Base-by-base conservation (phyloP, 2,113 vertebrate species). In the Sander lucioperca region DNA sequence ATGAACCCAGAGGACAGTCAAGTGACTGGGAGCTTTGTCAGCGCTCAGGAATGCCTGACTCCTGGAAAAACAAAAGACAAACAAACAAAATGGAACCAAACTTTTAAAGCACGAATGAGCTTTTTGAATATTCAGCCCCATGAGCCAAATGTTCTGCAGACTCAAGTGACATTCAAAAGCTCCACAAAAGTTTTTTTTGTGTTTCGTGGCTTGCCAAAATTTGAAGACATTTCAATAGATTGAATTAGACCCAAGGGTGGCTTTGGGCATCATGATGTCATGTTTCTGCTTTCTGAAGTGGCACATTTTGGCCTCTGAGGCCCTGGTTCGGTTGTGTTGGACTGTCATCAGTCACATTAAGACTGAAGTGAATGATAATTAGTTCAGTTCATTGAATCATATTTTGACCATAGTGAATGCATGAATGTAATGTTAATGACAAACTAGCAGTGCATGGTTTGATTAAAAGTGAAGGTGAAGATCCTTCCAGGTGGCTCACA, bases 221-320 rank as follows among this genome's bases (percentile, higher is more conserved):
- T 64, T 78, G 56, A 86, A 80, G 71, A 64, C 80, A 57, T 80
- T 78, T 83, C 0, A 45, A 25, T 14, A 39, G 77, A 91, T 84
- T 84, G n/a, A 86, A 86, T 87, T 80, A 85, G 65, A 84, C 10
- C 53, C 53, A 8, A 43, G 47, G 27, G 71, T 70, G 74, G 54
- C 59, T 89, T 43, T 10, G 25, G 74, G 83, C 88, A 33, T 64
- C 59, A 27, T 89, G 85, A 87, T 80, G 84, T 87, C 86, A 90
- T 74, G 74, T 57, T 63, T n/a, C 39, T 65, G 33, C 39, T 61
- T 39, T 85, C 79, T 86, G 86, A 81, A 86, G 85, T 79, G 84
- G 79, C 67, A 65, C 43, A 1, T 11, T 75, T 51, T 77, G 88
- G 75, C 70, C 54, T 71, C 39, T 58, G 12, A 15, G 77, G 50